These are phyloP conservation scores for Sarcophaga peregrina DNA, from an alignment of 1,140 invertebrate genomes.

Conservation along the genomic window DNA sequence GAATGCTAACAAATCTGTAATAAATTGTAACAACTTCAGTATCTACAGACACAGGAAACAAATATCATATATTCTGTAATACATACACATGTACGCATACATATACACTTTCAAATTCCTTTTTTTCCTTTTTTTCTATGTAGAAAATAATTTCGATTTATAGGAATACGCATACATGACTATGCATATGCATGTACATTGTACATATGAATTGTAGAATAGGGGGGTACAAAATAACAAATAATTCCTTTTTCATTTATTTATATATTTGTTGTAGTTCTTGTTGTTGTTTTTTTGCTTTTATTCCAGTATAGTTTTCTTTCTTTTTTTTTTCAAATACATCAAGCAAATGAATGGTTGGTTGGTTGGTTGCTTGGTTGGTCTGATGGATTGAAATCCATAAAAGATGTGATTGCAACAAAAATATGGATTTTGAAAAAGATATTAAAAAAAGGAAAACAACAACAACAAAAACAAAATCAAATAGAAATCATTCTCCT, in stretches of 20 bases:
- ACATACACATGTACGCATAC: background rate
- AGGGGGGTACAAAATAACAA: background rate
- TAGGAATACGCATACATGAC: too few species aligned
- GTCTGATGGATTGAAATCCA: constrained; percentile 1
- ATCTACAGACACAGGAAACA: background rate
- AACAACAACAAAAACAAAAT: too few species aligned
- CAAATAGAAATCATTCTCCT: too few species aligned
- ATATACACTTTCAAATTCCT: background rate
- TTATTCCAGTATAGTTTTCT: too few species aligned
- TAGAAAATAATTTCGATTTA: too few species aligned
- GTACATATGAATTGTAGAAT: too few species aligned
- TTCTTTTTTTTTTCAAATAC: background rate
- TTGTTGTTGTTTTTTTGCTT: too few species aligned
- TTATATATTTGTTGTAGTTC: background rate
- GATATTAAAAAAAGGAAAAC: too few species aligned
- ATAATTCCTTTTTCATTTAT: background rate
- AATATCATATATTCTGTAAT: too few species aligned
- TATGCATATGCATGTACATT: too few species aligned
- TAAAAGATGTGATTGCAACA: background rate
- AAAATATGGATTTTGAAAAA: too few species aligned
- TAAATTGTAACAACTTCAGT: background rate
- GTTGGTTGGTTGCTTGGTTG: background rate
- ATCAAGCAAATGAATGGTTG: background rate
- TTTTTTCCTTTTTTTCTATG: too few species aligned
- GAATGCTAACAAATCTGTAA: background rate